Evolutionary conservation across 2,888 invertebrate genomes (phyloP).

Genomic region (Dilophus febrilis): DNA sequence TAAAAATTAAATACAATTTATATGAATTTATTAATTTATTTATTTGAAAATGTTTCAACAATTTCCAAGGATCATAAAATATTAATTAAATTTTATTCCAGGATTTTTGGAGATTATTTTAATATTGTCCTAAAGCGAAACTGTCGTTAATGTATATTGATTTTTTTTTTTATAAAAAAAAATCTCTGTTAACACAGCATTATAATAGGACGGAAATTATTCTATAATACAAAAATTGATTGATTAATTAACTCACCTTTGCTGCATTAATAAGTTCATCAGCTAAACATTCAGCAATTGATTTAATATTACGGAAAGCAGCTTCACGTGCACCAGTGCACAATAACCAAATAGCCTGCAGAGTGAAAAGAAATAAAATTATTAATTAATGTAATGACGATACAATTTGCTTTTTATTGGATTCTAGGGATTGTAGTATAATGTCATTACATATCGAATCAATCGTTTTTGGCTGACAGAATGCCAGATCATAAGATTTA

Average conservation of each 20-base stretch:
- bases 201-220: slow-evolving; percentile 21
- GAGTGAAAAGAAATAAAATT: neutral
- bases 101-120: slow-evolving; percentile 7
- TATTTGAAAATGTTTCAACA: slow-evolving; percentile 3
- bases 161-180: too few species aligned
- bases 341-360: slow-evolving; percentile 86
- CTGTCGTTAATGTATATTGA: slow-evolving; percentile 12
- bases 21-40: neutral
- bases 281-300: slow-evolving; percentile 98
- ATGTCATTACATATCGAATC: too few species aligned
- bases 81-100: slow-evolving; percentile 2
- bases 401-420: too few species aligned
- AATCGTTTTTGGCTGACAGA: too few species aligned
- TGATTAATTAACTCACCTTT: slow-evolving; percentile 43
- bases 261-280: slow-evolving; percentile 99
- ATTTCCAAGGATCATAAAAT: slow-evolving; percentile 5
- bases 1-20: too few species aligned
- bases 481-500: too few species aligned
- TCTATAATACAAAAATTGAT: neutral
- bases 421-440: too few species aligned
- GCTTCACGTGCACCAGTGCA: slow-evolving; percentile 99
- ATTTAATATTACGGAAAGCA: slow-evolving; percentile 99
- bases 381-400: too few species aligned
- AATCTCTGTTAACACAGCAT: slow-evolving; percentile 19
- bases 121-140: slow-evolving; percentile 25